Evolutionary conservation across 2,797 vertebrate genomes (phyloP), one percentile per base, ranked within the genome.

Genomic region (Muscicapa striata): DNA sequence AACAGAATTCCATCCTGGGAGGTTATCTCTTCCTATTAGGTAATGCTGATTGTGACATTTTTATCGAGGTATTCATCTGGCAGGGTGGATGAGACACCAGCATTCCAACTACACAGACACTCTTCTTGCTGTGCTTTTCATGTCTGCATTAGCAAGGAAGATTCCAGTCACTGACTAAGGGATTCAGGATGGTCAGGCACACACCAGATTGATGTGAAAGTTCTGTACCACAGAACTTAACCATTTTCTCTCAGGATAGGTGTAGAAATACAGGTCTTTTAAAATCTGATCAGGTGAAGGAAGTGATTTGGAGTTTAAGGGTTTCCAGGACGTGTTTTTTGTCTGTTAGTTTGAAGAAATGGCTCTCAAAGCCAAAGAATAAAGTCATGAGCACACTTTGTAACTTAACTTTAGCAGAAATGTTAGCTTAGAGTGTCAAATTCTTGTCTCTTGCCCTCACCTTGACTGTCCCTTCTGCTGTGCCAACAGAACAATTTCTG

Each of bases 191-290:
- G 45, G 54, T 49, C 77, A 92, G 52, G n/a, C 30, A 85, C 45
- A 66, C 0, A 0, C 10, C 48, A 83, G 26, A 72, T 1, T 19
- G n/a, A 70, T 12, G 1, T 38, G 16, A 34, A 80, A 59, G 7
- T 63, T 83, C 6, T 1, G 3, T 24, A 54, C 24, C 30, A n/a
- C 22, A 43, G 11, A 87, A 49, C 5, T 46, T n/a, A 12, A 52
- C 45, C 0, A 58, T 54, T 58, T 83, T 58, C 30, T 73, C 41
- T 83, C 32, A 61, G 23, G 15, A 12, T 43, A 76, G 0, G 1
- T 38, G 26, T 43, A 85, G 62, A 14, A 85, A 73, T 59, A 49
- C 11, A 36, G 9, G 9, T 20, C 13, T 82, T 57, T 32, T 45
- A 69, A 85, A 68, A 68, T 32, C 20, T 58, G 8, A 61, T 78